phyloP scores from a whole-genome alignment of 2,797 vertebrate genomes.

The Syngnathus rostellatus region DNA sequence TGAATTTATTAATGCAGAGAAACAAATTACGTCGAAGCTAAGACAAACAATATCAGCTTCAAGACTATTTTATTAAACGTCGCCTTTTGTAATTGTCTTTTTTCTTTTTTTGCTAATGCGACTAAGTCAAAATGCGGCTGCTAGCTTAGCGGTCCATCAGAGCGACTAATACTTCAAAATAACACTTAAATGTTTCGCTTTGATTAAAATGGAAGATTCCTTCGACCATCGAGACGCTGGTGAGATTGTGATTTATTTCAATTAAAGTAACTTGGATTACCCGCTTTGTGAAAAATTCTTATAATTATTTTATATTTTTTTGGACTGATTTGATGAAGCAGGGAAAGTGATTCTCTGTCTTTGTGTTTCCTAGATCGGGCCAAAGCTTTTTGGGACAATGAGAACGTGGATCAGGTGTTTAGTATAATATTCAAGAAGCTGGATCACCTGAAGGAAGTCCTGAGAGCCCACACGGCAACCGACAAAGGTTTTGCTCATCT shows the following conservation, averaged over 20 bases:
- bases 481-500: conserved; percentile 68
- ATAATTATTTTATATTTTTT: no score
- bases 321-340: no score
- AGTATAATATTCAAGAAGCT: conserved; percentile 62
- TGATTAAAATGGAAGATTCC: not conserved
- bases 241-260: not conserved
- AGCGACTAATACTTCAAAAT: no score
- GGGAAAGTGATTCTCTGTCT: not conserved
- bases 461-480: conserved; percentile 76
- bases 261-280: not conserved
- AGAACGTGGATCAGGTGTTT: conserved; percentile 77
- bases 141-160: not conserved
- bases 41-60: not conserved
- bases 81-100: not conserved
- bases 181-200: not conserved
- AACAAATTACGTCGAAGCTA: not conserved
- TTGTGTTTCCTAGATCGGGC: conserved; percentile 65
- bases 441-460: conserved; percentile 66
- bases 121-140: not conserved
- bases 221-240: conserved; percentile 1
- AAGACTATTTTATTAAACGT: not conserved
- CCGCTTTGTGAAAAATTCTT: not conserved
- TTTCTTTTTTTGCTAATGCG: not conserved
- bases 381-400: conserved; percentile 71
- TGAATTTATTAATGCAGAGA: no score